These are phyloP conservation scores for Sthenelais limicola DNA, from an alignment of 2,888 invertebrate genomes.

Conservation along the genomic window DNA sequence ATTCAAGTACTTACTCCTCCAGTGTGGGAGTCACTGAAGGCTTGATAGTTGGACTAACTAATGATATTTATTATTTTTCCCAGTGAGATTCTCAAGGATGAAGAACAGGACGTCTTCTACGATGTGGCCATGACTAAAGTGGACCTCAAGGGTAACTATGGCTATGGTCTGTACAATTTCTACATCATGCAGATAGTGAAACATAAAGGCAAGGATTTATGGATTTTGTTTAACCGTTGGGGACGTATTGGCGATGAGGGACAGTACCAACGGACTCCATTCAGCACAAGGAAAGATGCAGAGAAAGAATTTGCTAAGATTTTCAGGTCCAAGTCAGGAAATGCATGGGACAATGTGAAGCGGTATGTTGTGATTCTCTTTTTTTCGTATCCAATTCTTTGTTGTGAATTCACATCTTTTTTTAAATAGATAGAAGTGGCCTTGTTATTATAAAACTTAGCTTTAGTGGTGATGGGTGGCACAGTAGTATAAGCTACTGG, in stretches of 20 bases:
- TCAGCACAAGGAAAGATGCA: slow-evolving; percentile 71
- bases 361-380: slow-evolving; percentile 24
- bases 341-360: slow-evolving; percentile 72
- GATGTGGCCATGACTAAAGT: slow-evolving; percentile 74
- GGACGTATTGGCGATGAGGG: slow-evolving; percentile 75
- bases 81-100: slow-evolving; percentile 71
- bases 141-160: slow-evolving; percentile 71
- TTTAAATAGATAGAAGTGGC: background rate
- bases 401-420: background rate
- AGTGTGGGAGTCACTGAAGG: no score
- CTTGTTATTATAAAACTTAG: background rate
- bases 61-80: no score
- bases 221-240: slow-evolving; percentile 75
- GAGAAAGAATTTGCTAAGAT: slow-evolving; percentile 75
- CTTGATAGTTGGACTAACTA: no score
- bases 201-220: slow-evolving; percentile 71
- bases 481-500: background rate
- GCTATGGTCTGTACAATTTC: slow-evolving; percentile 75
- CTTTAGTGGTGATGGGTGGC: no score
- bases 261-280: slow-evolving; percentile 74
- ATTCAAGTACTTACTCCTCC: no score
- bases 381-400: background rate
- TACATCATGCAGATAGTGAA: slow-evolving; percentile 74
- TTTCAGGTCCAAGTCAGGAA: slow-evolving; percentile 73
- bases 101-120: slow-evolving; percentile 68